Evolutionary conservation across 30 jellyfish, hydroid and myxozoan genomes (phyloP).

Genomic region (Hydractinia echinata): DNA sequence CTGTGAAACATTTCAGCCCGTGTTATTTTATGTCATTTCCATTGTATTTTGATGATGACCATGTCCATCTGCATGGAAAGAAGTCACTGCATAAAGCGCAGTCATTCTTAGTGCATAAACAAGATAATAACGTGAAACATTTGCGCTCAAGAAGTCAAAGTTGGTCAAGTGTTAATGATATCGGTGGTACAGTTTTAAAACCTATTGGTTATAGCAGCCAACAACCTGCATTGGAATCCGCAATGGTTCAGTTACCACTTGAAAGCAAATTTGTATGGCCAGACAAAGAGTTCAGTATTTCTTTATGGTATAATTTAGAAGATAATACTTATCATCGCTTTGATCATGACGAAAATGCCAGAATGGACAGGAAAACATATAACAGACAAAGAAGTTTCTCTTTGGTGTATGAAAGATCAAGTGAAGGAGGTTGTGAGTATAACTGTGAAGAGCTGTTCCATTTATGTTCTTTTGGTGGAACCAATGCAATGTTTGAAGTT

Average conservation of each 20-base stretch:
- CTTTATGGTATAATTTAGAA: constrained; percentile 68
- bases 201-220: constrained; percentile 52
- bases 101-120: constrained; percentile 57
- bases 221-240: constrained; percentile 56
- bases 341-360: neutral
- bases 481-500: constrained; percentile 83
- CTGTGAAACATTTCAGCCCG: constrained; percentile 55
- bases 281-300: constrained; percentile 77
- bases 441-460: constrained; percentile 52
- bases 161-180: constrained; percentile 22
- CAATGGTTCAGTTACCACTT: constrained; percentile 81
- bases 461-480: constrained; percentile 77
- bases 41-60: constrained; percentile 23
- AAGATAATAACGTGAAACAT: constrained; percentile 37
- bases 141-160: constrained; percentile 38
- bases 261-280: constrained; percentile 83
- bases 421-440: neutral
- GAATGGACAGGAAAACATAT: neutral
- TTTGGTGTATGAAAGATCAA: neutral
- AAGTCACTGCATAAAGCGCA: constrained; percentile 55
- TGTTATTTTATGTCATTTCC: constrained; percentile 56
- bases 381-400: constrained; percentile 3
- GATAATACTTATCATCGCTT: constrained; percentile 20
- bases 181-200: constrained; percentile 35
- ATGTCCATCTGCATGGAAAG: constrained; percentile 26